Evolutionary conservation across 2,113 vertebrate genomes (phyloP), one percentile per base, ranked within the genome.

Genomic region (Pavo muticus): DNA sequence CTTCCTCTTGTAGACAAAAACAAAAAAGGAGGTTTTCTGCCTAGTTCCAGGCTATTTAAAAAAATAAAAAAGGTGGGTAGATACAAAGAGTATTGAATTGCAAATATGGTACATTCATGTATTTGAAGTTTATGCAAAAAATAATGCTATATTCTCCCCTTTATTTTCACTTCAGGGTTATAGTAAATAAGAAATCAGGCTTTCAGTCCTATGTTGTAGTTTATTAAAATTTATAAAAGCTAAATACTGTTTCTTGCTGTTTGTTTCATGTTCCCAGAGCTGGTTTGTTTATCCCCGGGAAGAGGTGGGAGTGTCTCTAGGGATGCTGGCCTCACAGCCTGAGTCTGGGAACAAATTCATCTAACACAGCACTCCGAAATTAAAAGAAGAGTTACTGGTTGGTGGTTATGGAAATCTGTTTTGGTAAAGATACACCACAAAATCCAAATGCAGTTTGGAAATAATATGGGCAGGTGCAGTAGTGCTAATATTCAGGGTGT

Each of bases 331-430:
- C 75, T 93, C 74, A 70, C 79, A 88, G 64, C 57, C 93, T 77
- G 65, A 91, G 73, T 95, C 92, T 87, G 90, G 95, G 81, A 96
- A 95, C 71, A 90, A 92, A 93, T 39, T 92, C 91, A 87, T 96
- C 74, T 94, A 70, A 75, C 70, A 32, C 56, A 78, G 64, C 76
- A 92, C 63, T 95, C 68, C 61, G 59, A 90, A 95, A 95, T 95
- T 93, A 95, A 92, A 84, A 91, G 87, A 92, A 90, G 80, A 96
- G 90, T 96, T 95, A 91, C 91, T 95, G 67, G 81, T 61, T 95
- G 91, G 67, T 84, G 83, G 78, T 91, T 94, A 73, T 94, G 91
- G 83, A 96, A 95, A 92, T 95, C 48, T 61, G 39, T 84, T 88
- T 92, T 76, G 88, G 91, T 94, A 87, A 95, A 94, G 75, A 60